phyloP scores from a whole-genome alignment of 2,888 invertebrate species.

The Perizoma affinitatum region DNA sequence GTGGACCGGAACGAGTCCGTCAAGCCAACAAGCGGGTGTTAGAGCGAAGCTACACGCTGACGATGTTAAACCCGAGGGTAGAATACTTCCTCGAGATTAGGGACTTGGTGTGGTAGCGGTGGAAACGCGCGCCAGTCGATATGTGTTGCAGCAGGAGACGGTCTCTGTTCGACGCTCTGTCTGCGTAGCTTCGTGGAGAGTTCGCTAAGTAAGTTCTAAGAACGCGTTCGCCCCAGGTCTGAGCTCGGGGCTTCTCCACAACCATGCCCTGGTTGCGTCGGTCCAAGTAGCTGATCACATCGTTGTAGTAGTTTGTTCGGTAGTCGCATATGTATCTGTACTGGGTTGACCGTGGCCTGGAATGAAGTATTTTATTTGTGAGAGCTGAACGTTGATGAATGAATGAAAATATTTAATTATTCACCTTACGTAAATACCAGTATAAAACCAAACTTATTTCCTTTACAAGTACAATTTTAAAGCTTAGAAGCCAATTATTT shows the following conservation, averaged over 20 bases:
- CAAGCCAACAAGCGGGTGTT: constrained; percentile 78
- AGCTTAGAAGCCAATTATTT: neutral
- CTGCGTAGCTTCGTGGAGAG: constrained; percentile 88
- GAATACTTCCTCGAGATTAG: constrained; percentile 90
- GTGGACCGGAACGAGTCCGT: constrained; percentile 59
- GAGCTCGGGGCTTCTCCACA: constrained; percentile 89
- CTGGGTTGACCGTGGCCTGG: constrained; percentile 90
- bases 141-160: constrained; percentile 85
- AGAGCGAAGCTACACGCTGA: constrained; percentile 80
- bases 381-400: constrained; percentile 3
- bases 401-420: too few species aligned
- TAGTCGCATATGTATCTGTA: constrained; percentile 93
- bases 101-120: constrained; percentile 90
- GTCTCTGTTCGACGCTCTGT: constrained; percentile 85
- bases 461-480: too few species aligned
- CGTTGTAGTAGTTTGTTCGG: constrained; percentile 93
- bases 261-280: constrained; percentile 87
- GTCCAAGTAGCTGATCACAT: constrained; percentile 92
- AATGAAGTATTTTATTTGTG: constrained; percentile 43
- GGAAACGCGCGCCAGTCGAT: constrained; percentile 87
- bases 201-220: constrained; percentile 88
- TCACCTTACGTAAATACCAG: neutral
- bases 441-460: neutral
- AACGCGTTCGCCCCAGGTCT: constrained; percentile 94
- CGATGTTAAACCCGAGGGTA: constrained; percentile 77